Base-by-base conservation (phyloP, 2,888 invertebrate genomes). In the Micoletzkya japonica region DNA sequence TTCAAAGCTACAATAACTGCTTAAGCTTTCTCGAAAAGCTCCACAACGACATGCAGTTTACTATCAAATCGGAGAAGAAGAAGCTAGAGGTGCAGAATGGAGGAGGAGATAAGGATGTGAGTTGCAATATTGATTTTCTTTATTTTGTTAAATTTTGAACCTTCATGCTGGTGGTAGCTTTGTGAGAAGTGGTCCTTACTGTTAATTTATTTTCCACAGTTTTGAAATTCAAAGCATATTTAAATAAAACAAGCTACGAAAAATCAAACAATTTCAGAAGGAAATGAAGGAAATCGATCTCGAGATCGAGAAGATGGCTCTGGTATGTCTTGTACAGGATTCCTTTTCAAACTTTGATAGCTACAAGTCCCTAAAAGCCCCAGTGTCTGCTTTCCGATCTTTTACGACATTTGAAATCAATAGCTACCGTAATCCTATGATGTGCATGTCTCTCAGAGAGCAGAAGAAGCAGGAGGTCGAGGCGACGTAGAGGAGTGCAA, bases 11-110 rank as follows among this genome's bases (percentile, higher is more conserved):
- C 52, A 52, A 14, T n/a, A n/a, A 52, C 6, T 52, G 6, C 17
- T 26, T 57, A 4, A 54, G 57, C n/a, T 67, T 56, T 57, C 44
- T 67, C 30, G 56, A 67, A 49, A 64, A 72, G 28, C 67, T 82
- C 56, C 75, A 81, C 34, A 78, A 81, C 26, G 82, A 82, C 39
- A 81, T 81, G 67, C 68, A 73, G 74, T 56, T 78, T 50, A 73
- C 78, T 72, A 82, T 82, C 54, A 67, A 71, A 26, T 73, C 74
- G 49, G 73, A 76, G 50, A 73, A 72, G 44, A 56, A 64, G 2
- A 73, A 72, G 44, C 20, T 73, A 7, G 60, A 64, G 52, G 67
- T 52, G 14, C 76, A 77, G 32, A 7, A 70, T 75, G 17, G 76
- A 76, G 10, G 74, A 63, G n/a, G 74, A 74, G 30, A 66, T 73